Evolutionary conservation across 53 echinoderm and acorn worm species (phyloP).

Genomic region (Echinarachnius parma): DNA sequence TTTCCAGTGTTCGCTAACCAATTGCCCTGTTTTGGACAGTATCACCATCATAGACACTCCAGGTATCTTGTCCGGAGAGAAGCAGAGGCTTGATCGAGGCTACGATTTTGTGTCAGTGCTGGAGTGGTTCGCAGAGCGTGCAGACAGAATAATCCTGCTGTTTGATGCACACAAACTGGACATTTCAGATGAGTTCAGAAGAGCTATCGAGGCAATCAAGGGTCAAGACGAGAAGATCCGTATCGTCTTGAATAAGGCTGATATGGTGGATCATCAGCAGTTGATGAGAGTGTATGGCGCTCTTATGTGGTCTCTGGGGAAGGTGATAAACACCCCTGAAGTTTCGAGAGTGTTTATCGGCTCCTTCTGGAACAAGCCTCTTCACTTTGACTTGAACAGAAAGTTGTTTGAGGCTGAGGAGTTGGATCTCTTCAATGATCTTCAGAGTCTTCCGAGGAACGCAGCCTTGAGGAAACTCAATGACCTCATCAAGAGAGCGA

Average conservation of each 20-base stretch:
- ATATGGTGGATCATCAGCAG: conserved; percentile 97
- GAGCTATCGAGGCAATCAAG: conserved; percentile 78
- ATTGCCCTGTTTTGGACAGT: conserved; percentile 72
- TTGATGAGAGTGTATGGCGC: conserved; percentile 98
- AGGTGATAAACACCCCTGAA: conserved; percentile 87
- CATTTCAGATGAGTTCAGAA: conserved; percentile 89
- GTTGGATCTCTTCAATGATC: conserved; percentile 76
- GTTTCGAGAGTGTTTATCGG: conserved; percentile 95
- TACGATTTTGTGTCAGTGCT: conserved; percentile 86
- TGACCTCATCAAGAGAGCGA: conserved; percentile 93
- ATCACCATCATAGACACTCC: conserved; percentile 97
- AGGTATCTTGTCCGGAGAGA: conserved; percentile 90
- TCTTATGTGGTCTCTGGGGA: conserved; percentile 93
- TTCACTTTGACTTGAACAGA: conserved; percentile 77
- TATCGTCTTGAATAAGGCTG: conserved; percentile 94
- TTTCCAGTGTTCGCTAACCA: conserved; percentile 81
- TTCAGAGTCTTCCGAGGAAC: conserved; percentile 90
- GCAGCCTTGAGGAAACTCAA: conserved; percentile 95
- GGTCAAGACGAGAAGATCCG: conserved; percentile 94
- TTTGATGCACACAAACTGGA: conserved; percentile 98
- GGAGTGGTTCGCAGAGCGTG: conserved; percentile 97
- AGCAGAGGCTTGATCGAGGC: conserved; percentile 88
- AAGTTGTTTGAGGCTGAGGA: conserved; percentile 91
- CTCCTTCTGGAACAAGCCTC: conserved; percentile 93
- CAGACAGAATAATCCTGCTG: conserved; percentile 87